Base-by-base conservation (phyloP, 1,140 invertebrate genomes). In the Phocides pigmalion region DNA sequence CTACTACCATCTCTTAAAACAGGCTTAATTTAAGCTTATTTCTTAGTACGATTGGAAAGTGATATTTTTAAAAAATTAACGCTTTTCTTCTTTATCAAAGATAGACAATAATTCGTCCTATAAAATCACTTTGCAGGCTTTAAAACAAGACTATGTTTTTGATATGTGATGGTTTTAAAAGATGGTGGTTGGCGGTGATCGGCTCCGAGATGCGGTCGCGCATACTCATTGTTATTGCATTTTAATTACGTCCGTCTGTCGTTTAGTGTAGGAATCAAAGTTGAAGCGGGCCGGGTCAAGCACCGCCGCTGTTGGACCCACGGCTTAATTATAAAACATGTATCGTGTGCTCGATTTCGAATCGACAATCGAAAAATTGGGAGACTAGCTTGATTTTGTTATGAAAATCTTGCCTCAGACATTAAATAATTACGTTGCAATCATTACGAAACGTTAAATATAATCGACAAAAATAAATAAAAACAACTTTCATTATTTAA, bases 341-440 rank as follows among this genome's bases (percentile, higher is more conserved):
- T 12, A 19, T 14, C n/a, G 32, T 11, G 39, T 44, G 53, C 53
- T 25, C 19, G 51, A 54, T 54, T 37, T 39, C 22, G 37, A 11
- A 44, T 46, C 41, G 12, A 25, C 54, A 9, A 49, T n/a, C n/a
- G n/a, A n/a, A n/a, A n/a, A n/a, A n/a, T 61, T 61, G 58, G 58
- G 58, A 61, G 58, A 61, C 58, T 61, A 61, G 58, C 58, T 61
- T 39, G 58, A 49, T 61, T 61, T 61, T 61, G 56, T 61, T 61
- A 22, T 5, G 28, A 61, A 61, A 61, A 61, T 61, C 58, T 61
- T 47, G 58, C 46, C 58, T 61, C 32, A 61, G 58, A 61, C 32
- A 35, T 49, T 35, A 17, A 17, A 28, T 3, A 20, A 6, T 20
- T 8, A 19, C 19, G 2, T 53, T 35, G 28, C 5, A 11, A 32